These are phyloP conservation scores for Sternarchorhynchus goeldii DNA, from an alignment of 2,797 vertebrate species.

Conservation along the genomic window DNA sequence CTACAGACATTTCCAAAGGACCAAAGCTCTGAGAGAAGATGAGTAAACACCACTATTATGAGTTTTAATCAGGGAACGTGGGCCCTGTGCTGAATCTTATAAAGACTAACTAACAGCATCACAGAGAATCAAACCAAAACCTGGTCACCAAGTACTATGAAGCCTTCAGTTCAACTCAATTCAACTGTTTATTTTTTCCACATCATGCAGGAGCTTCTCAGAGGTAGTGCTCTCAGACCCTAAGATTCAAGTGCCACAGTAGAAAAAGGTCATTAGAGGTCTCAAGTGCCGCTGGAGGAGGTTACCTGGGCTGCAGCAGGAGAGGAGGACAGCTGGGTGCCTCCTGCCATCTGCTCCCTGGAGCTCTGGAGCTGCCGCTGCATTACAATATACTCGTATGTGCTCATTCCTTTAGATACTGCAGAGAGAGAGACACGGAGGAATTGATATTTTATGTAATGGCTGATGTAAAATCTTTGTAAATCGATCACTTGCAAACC, in stretches of 20 bases:
- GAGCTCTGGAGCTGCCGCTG: conserved; percentile 56
- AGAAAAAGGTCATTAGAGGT: not conserved
- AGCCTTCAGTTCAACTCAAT: too few relatives aligned
- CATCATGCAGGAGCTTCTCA: too few relatives aligned
- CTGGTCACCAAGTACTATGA: not conserved
- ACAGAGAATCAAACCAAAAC: too few relatives aligned
- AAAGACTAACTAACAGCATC: too few relatives aligned
- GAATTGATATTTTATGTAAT: not conserved
- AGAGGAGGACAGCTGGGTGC: conserved; percentile 37
- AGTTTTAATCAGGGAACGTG: not conserved
- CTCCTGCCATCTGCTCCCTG: conserved; percentile 50
- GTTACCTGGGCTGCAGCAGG: conserved; percentile 60
- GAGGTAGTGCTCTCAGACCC: too few relatives aligned
- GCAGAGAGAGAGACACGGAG: not conserved
- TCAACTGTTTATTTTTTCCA: too few relatives aligned
- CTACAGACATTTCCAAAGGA: conserved; percentile 46
- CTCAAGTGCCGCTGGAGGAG: not conserved
- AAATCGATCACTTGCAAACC: too few relatives aligned
- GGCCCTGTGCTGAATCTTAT: not conserved
- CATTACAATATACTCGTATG: conserved; percentile 74
- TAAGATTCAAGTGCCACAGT: too few relatives aligned
- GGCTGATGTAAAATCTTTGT: too few relatives aligned
- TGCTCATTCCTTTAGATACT: conserved; percentile 77
- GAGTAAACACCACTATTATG: not conserved
- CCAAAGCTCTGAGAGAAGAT: conserved; percentile 57